phyloP scores from a whole-genome alignment of 2,113 vertebrate genomes.

The Turdus rufiventris region DNA sequence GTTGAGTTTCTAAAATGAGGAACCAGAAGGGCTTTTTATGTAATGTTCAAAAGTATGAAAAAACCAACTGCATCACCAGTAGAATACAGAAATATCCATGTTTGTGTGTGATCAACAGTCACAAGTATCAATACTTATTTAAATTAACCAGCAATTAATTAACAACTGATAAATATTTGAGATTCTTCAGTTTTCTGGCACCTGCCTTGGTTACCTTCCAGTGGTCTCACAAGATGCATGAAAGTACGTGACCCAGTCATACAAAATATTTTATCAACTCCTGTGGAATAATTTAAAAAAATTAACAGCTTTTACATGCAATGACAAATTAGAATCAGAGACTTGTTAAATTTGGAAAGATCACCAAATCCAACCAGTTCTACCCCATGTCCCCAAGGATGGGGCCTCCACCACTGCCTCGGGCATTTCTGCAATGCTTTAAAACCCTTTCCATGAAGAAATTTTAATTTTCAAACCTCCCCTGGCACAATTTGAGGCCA shows the following conservation, averaged over 20 bases:
- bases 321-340: not conserved
- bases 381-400: not conserved
- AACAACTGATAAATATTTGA: not conserved
- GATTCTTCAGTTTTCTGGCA: not conserved
- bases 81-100: not conserved
- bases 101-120: not conserved
- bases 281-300: not conserved
- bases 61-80: not conserved
- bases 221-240: not conserved
- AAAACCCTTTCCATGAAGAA: too few species aligned
- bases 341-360: not conserved
- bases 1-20: not conserved
- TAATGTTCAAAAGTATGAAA: not conserved
- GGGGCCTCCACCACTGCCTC: not conserved
- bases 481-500: not conserved
- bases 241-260: not conserved
- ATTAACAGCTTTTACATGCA: not conserved
- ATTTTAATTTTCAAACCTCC: not conserved
- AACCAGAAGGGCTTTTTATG: not conserved
- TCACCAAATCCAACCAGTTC: not conserved
- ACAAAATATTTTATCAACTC: not conserved
- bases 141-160: not conserved
- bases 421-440: accelerated
- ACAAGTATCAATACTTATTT: not conserved
- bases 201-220: not conserved